phyloP scores from a whole-genome alignment of 2,888 invertebrate genomes.

The Punctoribates punctum region DNA sequence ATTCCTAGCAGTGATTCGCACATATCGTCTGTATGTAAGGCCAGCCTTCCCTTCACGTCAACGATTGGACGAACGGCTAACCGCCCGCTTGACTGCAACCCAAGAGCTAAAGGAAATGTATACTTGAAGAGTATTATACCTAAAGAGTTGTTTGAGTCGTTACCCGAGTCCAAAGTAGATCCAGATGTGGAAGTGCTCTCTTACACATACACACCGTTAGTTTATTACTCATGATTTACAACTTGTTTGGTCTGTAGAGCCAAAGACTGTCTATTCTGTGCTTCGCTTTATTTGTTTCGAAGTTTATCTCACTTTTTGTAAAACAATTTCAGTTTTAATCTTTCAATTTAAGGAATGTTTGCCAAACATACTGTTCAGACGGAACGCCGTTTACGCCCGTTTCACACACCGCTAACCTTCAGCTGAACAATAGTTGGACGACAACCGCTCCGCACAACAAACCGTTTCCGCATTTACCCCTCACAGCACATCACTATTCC shows the following conservation, averaged over 20 bases:
- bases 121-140: constrained; percentile 13
- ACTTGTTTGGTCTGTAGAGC: background rate
- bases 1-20: constrained; percentile 16
- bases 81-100: constrained; percentile 15
- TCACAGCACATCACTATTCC: background rate
- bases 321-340: constrained; percentile 25
- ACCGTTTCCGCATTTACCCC: constrained; percentile 19
- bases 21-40: background rate
- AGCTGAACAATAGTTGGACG: constrained; percentile 15
- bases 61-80: constrained; percentile 11
- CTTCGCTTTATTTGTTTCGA: background rate
- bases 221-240: constrained; percentile 4
- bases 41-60: background rate
- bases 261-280: background rate
- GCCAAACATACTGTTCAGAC: constrained; percentile 27
- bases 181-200: constrained; percentile 35
- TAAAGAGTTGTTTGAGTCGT: constrained; percentile 36
- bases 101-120: background rate
- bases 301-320: background rate
- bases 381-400: background rate
- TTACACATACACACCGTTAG: background rate
- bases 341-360: constrained; percentile 15
- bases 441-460: background rate
- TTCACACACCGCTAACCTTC: constrained; percentile 27
- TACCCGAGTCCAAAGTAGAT: constrained; percentile 38